Conservation (phyloP, 2,797 vertebrate species). For the Novumbra hubbsi region DNA sequence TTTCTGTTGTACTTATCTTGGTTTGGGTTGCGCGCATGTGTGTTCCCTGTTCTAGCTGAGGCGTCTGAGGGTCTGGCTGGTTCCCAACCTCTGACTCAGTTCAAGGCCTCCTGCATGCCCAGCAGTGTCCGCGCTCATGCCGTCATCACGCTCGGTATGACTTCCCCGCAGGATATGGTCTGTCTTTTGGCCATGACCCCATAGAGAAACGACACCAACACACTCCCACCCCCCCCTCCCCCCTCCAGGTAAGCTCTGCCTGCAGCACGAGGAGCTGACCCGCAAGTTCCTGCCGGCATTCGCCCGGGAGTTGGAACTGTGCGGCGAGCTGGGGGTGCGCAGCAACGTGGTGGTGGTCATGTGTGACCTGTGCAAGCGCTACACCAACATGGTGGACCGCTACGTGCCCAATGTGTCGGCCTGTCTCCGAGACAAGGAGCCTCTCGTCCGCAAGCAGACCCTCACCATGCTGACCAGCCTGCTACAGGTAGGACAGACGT, state of each 20-base stretch:
- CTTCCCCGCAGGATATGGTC: not conserved
- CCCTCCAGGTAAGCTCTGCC: slow-evolving; percentile 85
- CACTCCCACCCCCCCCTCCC: too few species aligned
- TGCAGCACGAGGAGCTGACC: slow-evolving; percentile 88
- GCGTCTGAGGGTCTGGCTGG: slow-evolving; percentile 54
- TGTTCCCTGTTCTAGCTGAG: slow-evolving; percentile 37
- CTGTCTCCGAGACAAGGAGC: slow-evolving; percentile 80
- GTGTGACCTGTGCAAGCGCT: slow-evolving; percentile 91
- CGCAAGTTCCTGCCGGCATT: slow-evolving; percentile 85
- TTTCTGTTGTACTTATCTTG: not conserved
- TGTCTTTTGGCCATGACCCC: not conserved
- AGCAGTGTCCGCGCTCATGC: slow-evolving; percentile 85
- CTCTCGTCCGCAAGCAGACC: slow-evolving; percentile 86
- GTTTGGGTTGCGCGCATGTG: not conserved
- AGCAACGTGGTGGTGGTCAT: slow-evolving; percentile 88
- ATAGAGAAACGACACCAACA: not conserved
- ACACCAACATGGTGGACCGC: slow-evolving; percentile 85
- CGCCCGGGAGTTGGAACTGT: slow-evolving; percentile 86
- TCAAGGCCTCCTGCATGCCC: slow-evolving; percentile 78
- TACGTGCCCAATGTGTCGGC: slow-evolving; percentile 87
- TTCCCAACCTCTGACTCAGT: slow-evolving; percentile 79
- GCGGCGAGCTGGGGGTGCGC: slow-evolving; percentile 79
- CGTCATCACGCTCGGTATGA: slow-evolving; percentile 85
- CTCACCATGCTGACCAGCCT: slow-evolving; percentile 92
- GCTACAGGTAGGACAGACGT: slow-evolving; percentile 79